Percentiles rank a stretch among this genome's conserved stretches.
Evolutionary conservation across 2,888 invertebrate species (phyloP).

Genomic region (Rhagonycha fulva): DNA sequence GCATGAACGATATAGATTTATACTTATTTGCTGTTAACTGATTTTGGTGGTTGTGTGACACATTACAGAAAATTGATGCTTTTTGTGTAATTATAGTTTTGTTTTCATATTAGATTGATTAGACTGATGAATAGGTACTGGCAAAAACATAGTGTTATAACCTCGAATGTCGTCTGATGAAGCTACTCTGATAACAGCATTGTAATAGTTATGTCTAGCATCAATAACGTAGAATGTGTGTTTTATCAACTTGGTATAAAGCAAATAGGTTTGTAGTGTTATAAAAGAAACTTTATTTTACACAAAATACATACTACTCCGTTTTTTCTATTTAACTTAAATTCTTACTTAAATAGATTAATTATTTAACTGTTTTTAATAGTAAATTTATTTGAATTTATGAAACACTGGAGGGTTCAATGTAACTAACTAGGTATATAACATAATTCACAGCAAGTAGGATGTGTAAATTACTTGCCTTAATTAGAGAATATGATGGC

Average conservation of each 20-base stretch:
- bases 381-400: background rate
- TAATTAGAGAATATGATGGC: background rate
- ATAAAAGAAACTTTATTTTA: background rate
- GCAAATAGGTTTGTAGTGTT: background rate
- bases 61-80: background rate
- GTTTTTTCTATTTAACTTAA: background rate
- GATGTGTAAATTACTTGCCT: background rate
- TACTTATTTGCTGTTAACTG: background rate
- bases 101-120: background rate
- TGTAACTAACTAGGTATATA: constrained; percentile 1
- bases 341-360: background rate
- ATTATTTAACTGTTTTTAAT: background rate
- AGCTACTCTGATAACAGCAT: background rate
- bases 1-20: background rate
- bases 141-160: background rate
- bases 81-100: background rate
- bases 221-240: background rate
- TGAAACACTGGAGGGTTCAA: background rate
- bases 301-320: background rate
- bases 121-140: background rate
- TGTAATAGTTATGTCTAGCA: background rate
- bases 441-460: background rate
- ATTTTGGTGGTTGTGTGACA: background rate
- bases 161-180: background rate
- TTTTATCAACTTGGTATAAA: background rate